Percentiles rank a stretch among this genome's conserved stretches.
Conservation (phyloP, 2,888 invertebrate species). For the Nemapogon koenigi region DNA sequence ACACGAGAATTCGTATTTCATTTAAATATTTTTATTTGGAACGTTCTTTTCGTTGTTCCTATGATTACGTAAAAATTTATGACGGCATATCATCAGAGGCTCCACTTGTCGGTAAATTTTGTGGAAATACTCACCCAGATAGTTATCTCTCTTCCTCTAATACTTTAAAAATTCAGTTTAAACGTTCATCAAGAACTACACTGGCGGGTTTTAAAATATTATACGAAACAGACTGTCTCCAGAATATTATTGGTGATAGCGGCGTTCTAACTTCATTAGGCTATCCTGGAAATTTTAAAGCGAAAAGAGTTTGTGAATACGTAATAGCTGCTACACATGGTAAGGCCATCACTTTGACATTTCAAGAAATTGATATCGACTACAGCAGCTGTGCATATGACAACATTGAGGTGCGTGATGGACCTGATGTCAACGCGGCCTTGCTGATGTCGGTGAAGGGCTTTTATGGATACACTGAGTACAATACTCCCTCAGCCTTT, state of each 20-base stretch:
- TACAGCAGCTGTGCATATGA: constrained; percentile 38
- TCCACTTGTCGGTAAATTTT: constrained; percentile 74
- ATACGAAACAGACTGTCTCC: constrained; percentile 40
- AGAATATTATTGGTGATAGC: constrained; percentile 52
- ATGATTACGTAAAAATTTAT: constrained; percentile 70
- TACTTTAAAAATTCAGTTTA: constrained; percentile 58
- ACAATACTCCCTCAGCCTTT: constrained; percentile 63
- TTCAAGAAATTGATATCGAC: constrained; percentile 73
- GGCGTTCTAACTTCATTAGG: constrained; percentile 76
- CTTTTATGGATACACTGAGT: constrained; percentile 35
- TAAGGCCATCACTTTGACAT: constrained; percentile 69
- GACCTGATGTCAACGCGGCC: constrained; percentile 68
- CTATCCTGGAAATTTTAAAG: constrained; percentile 75
- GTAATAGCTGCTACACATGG: constrained; percentile 69
- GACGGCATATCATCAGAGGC: constrained; percentile 69
- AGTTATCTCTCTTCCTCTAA: constrained; percentile 67
- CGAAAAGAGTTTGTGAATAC: constrained; percentile 70
- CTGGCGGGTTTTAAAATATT: constrained; percentile 37
- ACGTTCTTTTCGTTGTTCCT: constrained; percentile 60
- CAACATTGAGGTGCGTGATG: constrained; percentile 71
- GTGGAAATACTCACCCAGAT: constrained; percentile 71
- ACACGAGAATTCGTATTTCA: constrained; percentile 69
- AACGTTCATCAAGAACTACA: constrained; percentile 34
- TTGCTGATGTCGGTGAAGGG: constrained; percentile 75
- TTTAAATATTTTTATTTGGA: constrained; percentile 75